Conservation (phyloP, 2,797 vertebrate species). For the Linurgus olivaceus region DNA sequence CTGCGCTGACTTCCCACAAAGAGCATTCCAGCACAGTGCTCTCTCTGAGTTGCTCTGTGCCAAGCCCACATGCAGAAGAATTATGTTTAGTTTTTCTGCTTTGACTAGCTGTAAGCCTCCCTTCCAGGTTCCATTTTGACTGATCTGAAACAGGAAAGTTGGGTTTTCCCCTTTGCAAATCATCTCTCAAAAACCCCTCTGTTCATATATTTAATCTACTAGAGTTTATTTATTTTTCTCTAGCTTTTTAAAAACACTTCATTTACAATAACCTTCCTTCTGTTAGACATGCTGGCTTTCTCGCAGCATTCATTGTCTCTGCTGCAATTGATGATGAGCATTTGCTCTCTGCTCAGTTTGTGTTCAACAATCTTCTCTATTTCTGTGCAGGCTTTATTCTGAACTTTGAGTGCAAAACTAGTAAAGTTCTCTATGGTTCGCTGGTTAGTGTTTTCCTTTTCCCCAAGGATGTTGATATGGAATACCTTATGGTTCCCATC, state of each 20-base stretch:
- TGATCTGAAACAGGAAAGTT: background rate
- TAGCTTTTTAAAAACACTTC: background rate
- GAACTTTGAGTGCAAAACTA: background rate
- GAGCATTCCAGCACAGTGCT: background rate
- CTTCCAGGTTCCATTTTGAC: background rate
- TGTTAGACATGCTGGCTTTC: background rate
- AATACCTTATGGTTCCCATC: background rate
- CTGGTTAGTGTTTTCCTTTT: background rate
- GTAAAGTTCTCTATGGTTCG: background rate
- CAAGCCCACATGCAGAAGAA: background rate
- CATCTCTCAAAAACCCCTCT: background rate
- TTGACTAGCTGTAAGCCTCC: background rate
- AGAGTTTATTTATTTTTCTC: background rate
- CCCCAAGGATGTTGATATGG: background rate
- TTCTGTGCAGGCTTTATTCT: background rate
- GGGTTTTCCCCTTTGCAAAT: background rate
- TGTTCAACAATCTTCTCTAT: background rate
- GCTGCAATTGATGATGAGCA: background rate
- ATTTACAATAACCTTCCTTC: background rate
- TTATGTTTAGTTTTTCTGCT: background rate
- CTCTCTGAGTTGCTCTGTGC: background rate
- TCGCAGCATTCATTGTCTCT: background rate
- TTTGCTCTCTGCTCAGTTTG: background rate
- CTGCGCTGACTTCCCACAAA: background rate
- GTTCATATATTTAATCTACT: background rate